These are phyloP conservation scores for Pyrocephalus nanus DNA, from an alignment of 2,797 vertebrate genomes.

Conservation along the genomic window DNA sequence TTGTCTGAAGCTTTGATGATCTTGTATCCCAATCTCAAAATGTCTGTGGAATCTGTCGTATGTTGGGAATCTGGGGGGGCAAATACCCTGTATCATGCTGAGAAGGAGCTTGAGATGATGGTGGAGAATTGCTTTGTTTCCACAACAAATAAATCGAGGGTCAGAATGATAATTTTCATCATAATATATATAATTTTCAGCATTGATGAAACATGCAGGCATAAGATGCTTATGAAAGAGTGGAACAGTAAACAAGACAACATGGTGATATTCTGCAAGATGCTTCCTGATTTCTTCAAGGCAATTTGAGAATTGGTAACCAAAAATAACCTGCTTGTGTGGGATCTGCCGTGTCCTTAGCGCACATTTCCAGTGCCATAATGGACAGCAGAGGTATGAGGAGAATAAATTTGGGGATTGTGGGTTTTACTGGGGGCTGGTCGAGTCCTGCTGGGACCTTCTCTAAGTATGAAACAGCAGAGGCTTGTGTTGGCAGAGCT, in stretches of 20 bases:
- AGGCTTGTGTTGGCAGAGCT: slow-evolving; percentile 29
- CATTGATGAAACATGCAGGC: not conserved
- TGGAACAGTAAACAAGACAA: not conserved
- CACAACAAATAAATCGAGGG: not conserved
- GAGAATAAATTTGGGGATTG: rapidly evolving
- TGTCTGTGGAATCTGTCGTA: not conserved
- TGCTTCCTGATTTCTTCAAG: not conserved
- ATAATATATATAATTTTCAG: not conserved
- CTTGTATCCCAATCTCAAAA: not conserved
- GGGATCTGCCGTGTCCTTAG: not conserved
- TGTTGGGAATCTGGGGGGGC: not conserved
- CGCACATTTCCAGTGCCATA: not conserved
- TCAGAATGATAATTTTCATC: not conserved
- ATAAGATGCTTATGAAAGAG: not conserved
- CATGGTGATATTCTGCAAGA: not conserved
- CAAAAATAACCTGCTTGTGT: not conserved
- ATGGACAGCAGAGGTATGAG: not conserved
- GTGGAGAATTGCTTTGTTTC: not conserved
- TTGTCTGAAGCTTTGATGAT: not conserved
- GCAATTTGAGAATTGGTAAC: not conserved
- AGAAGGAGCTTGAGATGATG: not conserved
- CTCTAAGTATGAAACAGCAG: not conserved
- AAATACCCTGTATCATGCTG: rapidly evolving
- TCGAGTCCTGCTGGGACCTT: not conserved
- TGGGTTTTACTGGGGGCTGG: not conserved